phyloP scores from a whole-genome alignment of 2,888 invertebrate species.

The Volucella inanis region DNA sequence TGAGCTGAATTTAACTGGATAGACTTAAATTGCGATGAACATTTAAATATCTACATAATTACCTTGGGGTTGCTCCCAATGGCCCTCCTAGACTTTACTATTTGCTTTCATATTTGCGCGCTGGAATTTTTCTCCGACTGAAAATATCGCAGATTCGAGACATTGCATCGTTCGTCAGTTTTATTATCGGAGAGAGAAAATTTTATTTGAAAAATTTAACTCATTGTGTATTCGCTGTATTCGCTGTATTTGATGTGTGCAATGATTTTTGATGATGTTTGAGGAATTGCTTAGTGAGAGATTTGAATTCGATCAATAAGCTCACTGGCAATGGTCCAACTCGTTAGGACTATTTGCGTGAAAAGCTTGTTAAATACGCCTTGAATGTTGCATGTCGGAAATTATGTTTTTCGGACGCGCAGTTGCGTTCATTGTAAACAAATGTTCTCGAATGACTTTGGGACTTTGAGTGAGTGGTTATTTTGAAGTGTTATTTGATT shows the following conservation, averaged over 20 bases:
- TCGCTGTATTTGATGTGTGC: not conserved
- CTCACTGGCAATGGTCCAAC: slow-evolving; percentile 36
- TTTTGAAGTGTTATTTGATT: slow-evolving; percentile 35
- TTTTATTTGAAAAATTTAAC: slow-evolving; percentile 1
- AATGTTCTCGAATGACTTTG: slow-evolving; percentile 10
- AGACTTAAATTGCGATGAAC: slow-evolving; percentile 13
- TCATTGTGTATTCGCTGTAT: not conserved
- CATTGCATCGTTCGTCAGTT: slow-evolving; percentile 29
- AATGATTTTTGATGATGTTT: slow-evolving; percentile 3
- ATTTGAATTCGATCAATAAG: slow-evolving; percentile 1
- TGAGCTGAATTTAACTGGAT: not conserved
- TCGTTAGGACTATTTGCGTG: slow-evolving; percentile 19
- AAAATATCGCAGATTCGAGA: slow-evolving; percentile 20
- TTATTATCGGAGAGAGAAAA: slow-evolving; percentile 5
- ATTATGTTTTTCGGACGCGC: slow-evolving; percentile 37
- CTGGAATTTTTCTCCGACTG: slow-evolving; percentile 39
- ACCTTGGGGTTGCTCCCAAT: slow-evolving; percentile 8
- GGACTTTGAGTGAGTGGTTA: not conserved
- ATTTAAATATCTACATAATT: slow-evolving; percentile 22
- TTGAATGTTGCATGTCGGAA: slow-evolving; percentile 28
- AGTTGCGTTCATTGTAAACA: slow-evolving; percentile 40
- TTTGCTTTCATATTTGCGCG: slow-evolving; percentile 33
- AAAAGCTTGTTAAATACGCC: slow-evolving; percentile 12
- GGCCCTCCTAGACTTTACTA: not conserved
- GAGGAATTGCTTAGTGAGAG: slow-evolving; percentile 9